Percentiles rank a stretch among this genome's conserved stretches.
phyloP scores from a whole-genome alignment of 2,888 invertebrate species.

The Drosophila rubida region DNA sequence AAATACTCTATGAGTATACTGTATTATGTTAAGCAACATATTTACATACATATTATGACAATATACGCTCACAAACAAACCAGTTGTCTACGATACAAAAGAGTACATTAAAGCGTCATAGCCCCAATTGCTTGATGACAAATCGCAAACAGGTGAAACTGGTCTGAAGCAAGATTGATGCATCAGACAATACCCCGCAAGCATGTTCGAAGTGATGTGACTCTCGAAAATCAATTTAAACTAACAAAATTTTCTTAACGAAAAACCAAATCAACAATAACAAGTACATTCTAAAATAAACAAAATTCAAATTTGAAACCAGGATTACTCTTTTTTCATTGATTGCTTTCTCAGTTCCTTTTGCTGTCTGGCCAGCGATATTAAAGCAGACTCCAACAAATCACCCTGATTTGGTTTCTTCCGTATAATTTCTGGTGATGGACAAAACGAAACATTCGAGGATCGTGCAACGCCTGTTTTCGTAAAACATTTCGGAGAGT shows the following conservation, averaged over 20 bases:
- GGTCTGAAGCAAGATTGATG: not conserved
- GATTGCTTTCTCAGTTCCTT: slow-evolving; percentile 12
- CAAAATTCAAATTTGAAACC: not conserved
- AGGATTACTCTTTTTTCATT: slow-evolving; percentile 1
- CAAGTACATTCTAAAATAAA: not conserved
- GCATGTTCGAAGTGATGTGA: not conserved
- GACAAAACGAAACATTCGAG: not conserved
- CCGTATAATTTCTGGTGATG: slow-evolving; percentile 6
- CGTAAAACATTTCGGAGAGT: not conserved
- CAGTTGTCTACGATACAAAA: not conserved
- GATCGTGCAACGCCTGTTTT: not conserved
- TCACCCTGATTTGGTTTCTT: slow-evolving; percentile 7
- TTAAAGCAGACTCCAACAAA: slow-evolving; percentile 19
- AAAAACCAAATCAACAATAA: not conserved
- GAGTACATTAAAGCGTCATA: not conserved
- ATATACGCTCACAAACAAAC: not conserved
- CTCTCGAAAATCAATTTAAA: not conserved
- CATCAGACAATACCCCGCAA: not conserved
- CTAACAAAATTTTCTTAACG: not conserved
- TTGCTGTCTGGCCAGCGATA: slow-evolving; percentile 16
- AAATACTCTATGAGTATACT: slow-evolving; percentile 16
- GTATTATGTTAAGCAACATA: too few relatives aligned
- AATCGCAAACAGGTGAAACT: slow-evolving; percentile 2
- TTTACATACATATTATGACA: too few relatives aligned
- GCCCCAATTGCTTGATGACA: not conserved